These are phyloP conservation scores for Hipparchia semele DNA, from an alignment of 2,888 invertebrate species.

Conservation along the genomic window DNA sequence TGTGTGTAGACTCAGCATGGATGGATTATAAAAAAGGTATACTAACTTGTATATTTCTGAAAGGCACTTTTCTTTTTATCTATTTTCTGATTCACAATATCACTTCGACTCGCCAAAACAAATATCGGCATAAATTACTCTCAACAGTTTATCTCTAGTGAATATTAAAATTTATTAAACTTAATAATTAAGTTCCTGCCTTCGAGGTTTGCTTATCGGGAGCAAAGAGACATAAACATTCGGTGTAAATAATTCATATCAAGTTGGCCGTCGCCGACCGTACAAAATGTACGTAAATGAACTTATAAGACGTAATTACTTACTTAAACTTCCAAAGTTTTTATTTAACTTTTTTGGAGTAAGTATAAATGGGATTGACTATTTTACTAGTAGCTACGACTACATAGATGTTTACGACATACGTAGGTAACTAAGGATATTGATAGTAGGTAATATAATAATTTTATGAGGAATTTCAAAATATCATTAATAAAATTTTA, in stretches of 20 bases:
- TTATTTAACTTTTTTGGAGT: neutral
- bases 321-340: neutral
- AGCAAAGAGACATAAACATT: constrained; percentile 66
- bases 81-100: constrained; percentile 16
- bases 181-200: constrained; percentile 69
- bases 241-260: constrained; percentile 25
- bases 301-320: too few relatives aligned
- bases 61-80: neutral
- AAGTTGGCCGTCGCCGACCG: too few relatives aligned
- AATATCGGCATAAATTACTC: constrained; percentile 59
- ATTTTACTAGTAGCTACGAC: neutral
- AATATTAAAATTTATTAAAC: constrained; percentile 76
- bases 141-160: constrained; percentile 72
- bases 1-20: too few relatives aligned
- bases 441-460: neutral
- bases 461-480: neutral
- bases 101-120: constrained; percentile 31
- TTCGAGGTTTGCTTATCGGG: constrained; percentile 64
- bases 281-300: too few relatives aligned
- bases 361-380: too few relatives aligned
- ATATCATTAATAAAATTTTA: neutral
- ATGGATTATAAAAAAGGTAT: too few relatives aligned
- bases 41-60: too few relatives aligned
- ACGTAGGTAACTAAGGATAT: neutral
- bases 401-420: neutral